These are phyloP conservation scores for Aphidoletes aphidimyza DNA, from an alignment of 2,888 invertebrate species.

Conservation along the genomic window DNA sequence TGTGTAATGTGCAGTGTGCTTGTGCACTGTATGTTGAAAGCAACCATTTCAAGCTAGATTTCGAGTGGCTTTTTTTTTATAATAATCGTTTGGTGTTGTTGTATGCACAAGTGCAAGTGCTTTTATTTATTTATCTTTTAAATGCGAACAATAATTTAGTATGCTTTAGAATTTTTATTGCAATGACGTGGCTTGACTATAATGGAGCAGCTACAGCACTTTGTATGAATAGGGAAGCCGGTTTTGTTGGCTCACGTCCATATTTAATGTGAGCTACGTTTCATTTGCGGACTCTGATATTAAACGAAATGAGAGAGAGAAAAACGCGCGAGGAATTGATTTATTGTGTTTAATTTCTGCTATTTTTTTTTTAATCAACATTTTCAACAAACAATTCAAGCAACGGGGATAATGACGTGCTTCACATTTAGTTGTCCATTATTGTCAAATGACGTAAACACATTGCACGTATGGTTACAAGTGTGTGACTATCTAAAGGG, in stretches of 20 bases:
- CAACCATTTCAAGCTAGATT: too few species aligned
- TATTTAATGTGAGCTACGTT: background rate
- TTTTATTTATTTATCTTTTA: background rate
- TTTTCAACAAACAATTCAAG: background rate
- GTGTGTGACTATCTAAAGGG: background rate
- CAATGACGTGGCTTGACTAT: background rate
- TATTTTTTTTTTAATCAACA: too few species aligned
- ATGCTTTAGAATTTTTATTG: conserved; percentile 16
- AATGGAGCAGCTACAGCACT: background rate
- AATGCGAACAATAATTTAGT: conserved; percentile 24
- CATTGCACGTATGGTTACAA: background rate
- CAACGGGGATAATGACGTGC: background rate
- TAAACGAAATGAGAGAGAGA: background rate
- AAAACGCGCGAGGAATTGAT: background rate
- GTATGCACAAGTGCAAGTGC: too few species aligned
- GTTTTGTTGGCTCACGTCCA: background rate
- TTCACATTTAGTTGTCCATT: background rate
- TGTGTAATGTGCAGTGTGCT: too few species aligned
- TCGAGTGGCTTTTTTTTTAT: too few species aligned
- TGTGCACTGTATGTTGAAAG: too few species aligned
- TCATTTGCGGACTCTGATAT: background rate
- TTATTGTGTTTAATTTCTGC: background rate
- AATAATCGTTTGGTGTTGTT: too few species aligned
- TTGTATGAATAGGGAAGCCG: background rate
- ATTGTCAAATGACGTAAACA: conserved; percentile 15